Conservation (phyloP, 2,797 vertebrate genomes). For the Alexandromys oeconomus region DNA sequence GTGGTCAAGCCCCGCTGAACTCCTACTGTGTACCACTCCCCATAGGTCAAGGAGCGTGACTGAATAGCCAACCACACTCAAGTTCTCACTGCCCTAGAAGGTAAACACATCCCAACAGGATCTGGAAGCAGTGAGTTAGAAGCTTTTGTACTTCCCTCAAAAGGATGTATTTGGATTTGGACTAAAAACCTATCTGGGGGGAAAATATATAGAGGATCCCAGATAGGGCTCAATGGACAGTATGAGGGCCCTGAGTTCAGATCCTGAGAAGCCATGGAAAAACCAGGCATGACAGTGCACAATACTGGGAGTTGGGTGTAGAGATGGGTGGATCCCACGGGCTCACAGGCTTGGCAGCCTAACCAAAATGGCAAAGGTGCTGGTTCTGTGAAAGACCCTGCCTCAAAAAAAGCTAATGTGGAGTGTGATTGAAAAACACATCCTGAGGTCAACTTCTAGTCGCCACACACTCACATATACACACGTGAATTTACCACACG, state of each 20-base stretch:
- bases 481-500: not conserved
- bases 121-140: slow-evolving; percentile 84
- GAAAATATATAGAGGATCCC: not conserved
- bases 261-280: not conserved
- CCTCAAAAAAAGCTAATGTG: not conserved
- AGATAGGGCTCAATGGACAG: not conserved
- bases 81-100: not conserved
- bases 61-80: no score
- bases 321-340: not conserved
- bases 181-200: slow-evolving; percentile 90
- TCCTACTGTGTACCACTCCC: not conserved
- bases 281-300: no score
- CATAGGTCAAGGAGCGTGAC: fast-evolving
- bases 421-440: not conserved
- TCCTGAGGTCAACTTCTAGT: not conserved
- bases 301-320: not conserved
- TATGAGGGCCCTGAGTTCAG: not conserved
- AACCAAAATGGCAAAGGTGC: not conserved
- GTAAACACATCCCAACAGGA: not conserved
- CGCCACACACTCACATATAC: not conserved
- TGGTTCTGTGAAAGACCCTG: not conserved
- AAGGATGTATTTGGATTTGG: slow-evolving; percentile 95
- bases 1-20: not conserved
- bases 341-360: not conserved
- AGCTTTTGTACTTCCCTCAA: slow-evolving; percentile 89